Conservation (phyloP, 2,113 vertebrate genomes). For the Nestor notabilis region DNA sequence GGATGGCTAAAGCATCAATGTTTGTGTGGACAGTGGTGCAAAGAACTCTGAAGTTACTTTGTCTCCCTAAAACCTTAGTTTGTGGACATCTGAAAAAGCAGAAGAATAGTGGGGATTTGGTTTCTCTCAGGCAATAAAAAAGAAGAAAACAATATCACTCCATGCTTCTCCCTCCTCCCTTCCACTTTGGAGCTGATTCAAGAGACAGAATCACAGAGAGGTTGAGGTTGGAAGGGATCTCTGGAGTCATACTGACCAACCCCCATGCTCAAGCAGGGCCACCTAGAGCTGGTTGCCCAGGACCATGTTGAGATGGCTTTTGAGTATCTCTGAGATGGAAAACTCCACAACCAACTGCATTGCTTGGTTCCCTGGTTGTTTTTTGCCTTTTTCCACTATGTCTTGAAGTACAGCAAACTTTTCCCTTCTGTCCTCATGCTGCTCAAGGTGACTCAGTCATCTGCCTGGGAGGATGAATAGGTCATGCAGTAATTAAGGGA, state of each 20-base stretch:
- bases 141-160: rapidly evolving
- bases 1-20: background rate
- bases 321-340: background rate
- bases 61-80: background rate
- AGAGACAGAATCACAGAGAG: background rate
- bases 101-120: background rate
- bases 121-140: background rate
- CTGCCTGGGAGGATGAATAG: background rate
- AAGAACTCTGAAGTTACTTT: background rate
- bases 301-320: background rate
- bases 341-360: background rate
- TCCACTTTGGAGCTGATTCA: background rate
- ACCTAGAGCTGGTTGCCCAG: background rate
- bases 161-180: background rate
- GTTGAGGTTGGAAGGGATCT: background rate
- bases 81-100: background rate
- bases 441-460: background rate
- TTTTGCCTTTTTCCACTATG: background rate
- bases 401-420: background rate
- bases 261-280: background rate
- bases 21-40: background rate
- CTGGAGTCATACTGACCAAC: background rate
- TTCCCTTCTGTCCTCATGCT: background rate
- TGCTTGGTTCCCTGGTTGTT: background rate
- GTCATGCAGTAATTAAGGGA: background rate